Evolutionary conservation across 2,797 vertebrate genomes (phyloP).

Genomic region (Hipposideros larvatus): DNA sequence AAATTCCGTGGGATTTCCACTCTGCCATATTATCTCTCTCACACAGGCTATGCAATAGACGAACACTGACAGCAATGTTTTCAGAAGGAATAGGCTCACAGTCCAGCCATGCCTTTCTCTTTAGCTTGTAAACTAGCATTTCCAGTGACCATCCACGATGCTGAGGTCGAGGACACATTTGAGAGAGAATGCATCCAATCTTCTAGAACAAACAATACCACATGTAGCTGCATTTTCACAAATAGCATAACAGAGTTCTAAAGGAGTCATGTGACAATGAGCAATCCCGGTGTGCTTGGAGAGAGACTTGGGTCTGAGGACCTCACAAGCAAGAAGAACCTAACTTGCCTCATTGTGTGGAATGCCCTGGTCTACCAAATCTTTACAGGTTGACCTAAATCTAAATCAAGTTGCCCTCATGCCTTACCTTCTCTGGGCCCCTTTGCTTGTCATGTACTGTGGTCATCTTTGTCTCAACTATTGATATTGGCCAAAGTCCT

Average conservation of each 20-base stretch:
- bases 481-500: background rate
- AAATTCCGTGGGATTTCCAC: background rate
- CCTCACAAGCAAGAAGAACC: background rate
- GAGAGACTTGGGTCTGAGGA: background rate
- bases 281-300: background rate
- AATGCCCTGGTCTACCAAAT: background rate
- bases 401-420: background rate
- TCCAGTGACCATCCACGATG: background rate
- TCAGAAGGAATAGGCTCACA: background rate
- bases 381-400: background rate
- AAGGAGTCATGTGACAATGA: background rate
- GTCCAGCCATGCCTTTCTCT: background rate
- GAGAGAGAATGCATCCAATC: background rate
- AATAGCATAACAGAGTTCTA: background rate
- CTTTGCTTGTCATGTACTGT: background rate
- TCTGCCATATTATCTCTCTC: background rate
- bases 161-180: background rate
- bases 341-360: background rate
- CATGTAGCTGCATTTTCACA: background rate
- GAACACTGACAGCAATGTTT: too few relatives aligned
- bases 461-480: background rate
- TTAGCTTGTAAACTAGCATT: background rate
- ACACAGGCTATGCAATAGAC: fast-evolving
- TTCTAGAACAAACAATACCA: background rate
- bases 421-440: background rate